These are phyloP conservation scores for Cheilosia grossa DNA, from an alignment of 2,888 invertebrate genomes.

Conservation along the genomic window DNA sequence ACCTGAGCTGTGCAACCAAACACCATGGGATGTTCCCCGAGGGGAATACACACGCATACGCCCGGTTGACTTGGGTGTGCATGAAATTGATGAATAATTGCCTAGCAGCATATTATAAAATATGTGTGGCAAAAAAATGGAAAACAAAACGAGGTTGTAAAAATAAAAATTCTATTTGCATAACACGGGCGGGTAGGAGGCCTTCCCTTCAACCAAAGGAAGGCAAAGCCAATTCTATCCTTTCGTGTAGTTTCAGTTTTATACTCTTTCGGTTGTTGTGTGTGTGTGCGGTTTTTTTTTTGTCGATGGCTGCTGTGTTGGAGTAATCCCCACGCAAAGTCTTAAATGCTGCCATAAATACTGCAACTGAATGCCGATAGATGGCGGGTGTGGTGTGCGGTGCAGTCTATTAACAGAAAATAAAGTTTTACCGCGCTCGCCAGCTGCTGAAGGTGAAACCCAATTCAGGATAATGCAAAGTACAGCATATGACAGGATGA, in stretches of 20 bases:
- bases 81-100: conserved; percentile 55
- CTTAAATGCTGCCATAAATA: conserved; percentile 43
- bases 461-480: conserved; percentile 61
- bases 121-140: not conserved
- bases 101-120: conserved; percentile 16
- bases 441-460: conserved; percentile 61
- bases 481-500: conserved; percentile 57
- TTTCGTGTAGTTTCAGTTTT: conserved; percentile 54
- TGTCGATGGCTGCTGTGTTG: conserved; percentile 24
- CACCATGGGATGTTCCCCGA: not conserved
- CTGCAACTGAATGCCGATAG: conserved; percentile 35
- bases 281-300: no score
- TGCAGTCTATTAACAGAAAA: conserved; percentile 60
- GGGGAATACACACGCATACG: conserved; percentile 7
- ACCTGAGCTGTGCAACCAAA: conserved; percentile 34
- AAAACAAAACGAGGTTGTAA: not conserved
- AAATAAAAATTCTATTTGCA: conserved; percentile 46
- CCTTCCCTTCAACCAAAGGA: conserved; percentile 22
- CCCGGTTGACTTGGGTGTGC: not conserved
- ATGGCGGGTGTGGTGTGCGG: conserved; percentile 10
- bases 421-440: conserved; percentile 55
- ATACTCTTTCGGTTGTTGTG: conserved; percentile 8
- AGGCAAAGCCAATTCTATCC: conserved; percentile 33
- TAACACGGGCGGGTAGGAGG: conserved; percentile 14
- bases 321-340: conserved; percentile 64